Conservation (phyloP, 2,797 vertebrate genomes). For the Chelonia mydas region DNA sequence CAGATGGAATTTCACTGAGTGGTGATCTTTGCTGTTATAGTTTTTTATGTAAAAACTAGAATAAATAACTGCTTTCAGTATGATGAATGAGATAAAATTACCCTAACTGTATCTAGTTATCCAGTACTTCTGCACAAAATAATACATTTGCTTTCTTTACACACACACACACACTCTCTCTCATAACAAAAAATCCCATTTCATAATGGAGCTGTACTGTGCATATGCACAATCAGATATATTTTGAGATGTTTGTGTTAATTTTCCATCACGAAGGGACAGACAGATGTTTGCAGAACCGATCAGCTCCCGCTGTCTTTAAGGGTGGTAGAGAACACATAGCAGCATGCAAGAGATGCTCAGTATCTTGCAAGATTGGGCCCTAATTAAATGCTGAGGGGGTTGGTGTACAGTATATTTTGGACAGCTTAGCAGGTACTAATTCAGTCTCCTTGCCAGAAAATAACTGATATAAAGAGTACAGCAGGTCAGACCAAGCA, state of each 20-base stretch:
- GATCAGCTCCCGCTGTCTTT: neutral
- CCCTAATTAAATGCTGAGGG: neutral
- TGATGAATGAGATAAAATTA: constrained; percentile 33
- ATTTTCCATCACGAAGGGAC: neutral
- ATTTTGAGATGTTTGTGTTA: neutral
- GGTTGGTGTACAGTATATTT: neutral
- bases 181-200: neutral
- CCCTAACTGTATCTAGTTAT: neutral
- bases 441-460: neutral
- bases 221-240: neutral
- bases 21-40: neutral
- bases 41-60: constrained; percentile 8
- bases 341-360: neutral
- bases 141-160: neutral
- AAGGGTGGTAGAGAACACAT: neutral
- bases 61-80: constrained; percentile 52
- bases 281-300: neutral
- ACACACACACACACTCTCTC: fast-evolving
- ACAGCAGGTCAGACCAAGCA: neutral
- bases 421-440: neutral
- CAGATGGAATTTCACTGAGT: constrained; percentile 13
- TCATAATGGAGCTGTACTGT: neutral
- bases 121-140: neutral
- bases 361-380: neutral
- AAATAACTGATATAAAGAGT: neutral